Evolutionary conservation across 2,113 vertebrate species (phyloP).

Genomic region (Pteruthius melanotis): DNA sequence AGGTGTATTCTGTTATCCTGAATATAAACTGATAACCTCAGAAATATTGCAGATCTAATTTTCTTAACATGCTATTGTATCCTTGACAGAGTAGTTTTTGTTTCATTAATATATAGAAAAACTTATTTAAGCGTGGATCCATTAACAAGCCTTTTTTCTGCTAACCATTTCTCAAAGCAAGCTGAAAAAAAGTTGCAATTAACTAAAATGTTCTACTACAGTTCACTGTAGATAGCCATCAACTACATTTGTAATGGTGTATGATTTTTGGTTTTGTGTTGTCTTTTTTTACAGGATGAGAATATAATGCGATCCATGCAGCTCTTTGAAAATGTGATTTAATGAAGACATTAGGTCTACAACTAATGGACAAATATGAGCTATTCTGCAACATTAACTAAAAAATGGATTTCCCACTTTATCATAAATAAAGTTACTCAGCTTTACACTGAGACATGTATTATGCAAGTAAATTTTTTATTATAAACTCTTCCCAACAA

Average conservation of each 20-base stretch:
- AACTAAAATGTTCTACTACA: not conserved
- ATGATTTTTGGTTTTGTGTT: not conserved
- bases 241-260: not conserved
- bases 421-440: constrained; percentile 76
- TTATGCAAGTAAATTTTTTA: constrained; percentile 77
- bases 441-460: constrained; percentile 74
- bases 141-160: not conserved
- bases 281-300: constrained; percentile 85
- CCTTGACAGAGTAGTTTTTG: not conserved
- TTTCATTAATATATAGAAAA: not conserved
- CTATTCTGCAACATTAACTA: constrained; percentile 58
- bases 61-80: not conserved
- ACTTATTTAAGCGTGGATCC: not conserved
- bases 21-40: not conserved
- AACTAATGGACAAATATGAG: constrained; percentile 53
- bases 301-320: constrained; percentile 99
- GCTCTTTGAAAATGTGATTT: constrained; percentile 98
- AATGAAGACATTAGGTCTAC: constrained; percentile 66
- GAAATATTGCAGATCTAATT: not conserved
- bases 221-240: not conserved
- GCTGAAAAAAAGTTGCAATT: not conserved
- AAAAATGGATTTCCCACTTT: constrained; percentile 70
- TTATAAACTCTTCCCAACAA: constrained; percentile 28
- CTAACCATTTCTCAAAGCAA: not conserved
- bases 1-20: not conserved